These are phyloP conservation scores for Manacus vitellinus DNA, from an alignment of 2,113 vertebrate genomes.

Conservation along the genomic window DNA sequence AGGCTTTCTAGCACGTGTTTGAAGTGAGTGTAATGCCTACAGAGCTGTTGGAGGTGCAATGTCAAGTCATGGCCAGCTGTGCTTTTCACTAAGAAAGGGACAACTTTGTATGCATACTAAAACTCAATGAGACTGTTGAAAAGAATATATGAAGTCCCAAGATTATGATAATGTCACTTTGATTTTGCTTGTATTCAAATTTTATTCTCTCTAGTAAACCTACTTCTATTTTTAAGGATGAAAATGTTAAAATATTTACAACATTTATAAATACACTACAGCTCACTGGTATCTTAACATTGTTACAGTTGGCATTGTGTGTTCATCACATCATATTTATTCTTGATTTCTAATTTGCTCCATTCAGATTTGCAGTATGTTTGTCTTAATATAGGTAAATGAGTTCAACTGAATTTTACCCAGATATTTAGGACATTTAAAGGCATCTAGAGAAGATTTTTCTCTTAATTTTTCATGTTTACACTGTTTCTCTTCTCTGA, in stretches of 20 bases:
- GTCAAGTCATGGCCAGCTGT: background rate
- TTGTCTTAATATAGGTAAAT: background rate
- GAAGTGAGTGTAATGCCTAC: background rate
- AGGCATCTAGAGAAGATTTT: background rate
- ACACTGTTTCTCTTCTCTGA: background rate
- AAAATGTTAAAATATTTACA: background rate
- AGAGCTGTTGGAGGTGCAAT: background rate
- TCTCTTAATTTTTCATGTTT: background rate
- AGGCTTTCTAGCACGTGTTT: background rate
- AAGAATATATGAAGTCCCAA: background rate
- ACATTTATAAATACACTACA: background rate
- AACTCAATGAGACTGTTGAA: background rate
- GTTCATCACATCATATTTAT: background rate
- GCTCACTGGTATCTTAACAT: background rate
- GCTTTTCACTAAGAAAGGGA: background rate
- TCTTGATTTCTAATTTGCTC: background rate
- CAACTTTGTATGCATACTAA: background rate
- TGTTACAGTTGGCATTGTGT: background rate
- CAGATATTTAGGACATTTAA: background rate
- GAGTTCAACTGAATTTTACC: background rate
- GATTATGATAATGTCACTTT: background rate
- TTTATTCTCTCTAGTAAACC: background rate
- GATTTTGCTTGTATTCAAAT: background rate
- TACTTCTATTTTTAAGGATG: background rate
- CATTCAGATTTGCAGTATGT: background rate